A percentile compares a stretch with the other conserved stretches of the same genome.
phyloP scores from a whole-genome alignment of 2,113 vertebrate species.

The Danio rerio region DNA sequence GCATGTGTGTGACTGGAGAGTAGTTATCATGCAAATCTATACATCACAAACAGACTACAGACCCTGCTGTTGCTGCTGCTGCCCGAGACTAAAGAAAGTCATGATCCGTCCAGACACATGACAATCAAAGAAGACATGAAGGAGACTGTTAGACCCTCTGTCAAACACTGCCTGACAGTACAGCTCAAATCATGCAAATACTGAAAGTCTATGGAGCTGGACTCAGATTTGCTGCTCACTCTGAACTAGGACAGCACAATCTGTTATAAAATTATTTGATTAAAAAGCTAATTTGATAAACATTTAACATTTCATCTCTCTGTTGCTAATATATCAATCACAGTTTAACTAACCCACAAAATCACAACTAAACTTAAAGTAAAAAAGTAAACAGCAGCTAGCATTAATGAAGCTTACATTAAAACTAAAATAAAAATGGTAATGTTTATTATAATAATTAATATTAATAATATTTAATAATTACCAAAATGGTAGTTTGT shows the following conservation, averaged over 20 bases:
- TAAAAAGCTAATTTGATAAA: too few relatives aligned
- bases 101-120: conserved; percentile 13
- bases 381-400: too few relatives aligned
- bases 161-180: neutral
- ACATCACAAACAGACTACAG: conserved; percentile 4
- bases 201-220: neutral
- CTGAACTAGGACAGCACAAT: neutral
- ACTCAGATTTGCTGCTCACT: neutral
- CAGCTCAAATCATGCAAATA: conserved; percentile 21
- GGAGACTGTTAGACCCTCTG: neutral
- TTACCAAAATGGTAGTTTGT: too few relatives aligned
- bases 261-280: too few relatives aligned
- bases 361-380: too few relatives aligned
- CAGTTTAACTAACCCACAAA: too few relatives aligned
- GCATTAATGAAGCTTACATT: too few relatives aligned
- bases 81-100: conserved; percentile 1
- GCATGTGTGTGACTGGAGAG: neutral
- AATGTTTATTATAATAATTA: too few relatives aligned
- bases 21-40: neutral
- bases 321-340: too few relatives aligned
- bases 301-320: too few relatives aligned
- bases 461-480: too few relatives aligned
- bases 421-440: too few relatives aligned
- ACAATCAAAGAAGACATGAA: conserved; percentile 22
- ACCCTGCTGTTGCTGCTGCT: neutral